Base-by-base conservation (phyloP, 2,888 invertebrate species). In the Ichneumoninae sp. region DNA sequence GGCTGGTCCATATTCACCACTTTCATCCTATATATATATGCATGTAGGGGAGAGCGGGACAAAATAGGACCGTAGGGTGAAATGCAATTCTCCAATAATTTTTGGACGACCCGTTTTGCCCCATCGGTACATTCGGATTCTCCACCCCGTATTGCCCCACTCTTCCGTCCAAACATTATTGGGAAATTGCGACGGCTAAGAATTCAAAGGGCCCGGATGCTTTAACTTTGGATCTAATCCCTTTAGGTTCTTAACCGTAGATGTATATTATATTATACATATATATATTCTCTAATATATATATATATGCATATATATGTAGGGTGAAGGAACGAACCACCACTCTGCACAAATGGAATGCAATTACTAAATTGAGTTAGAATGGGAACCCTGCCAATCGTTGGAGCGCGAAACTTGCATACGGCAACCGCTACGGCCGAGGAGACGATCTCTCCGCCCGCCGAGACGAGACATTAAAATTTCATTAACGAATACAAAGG, bases 361-460 rank as follows among this genome's bases (percentile, higher is more conserved):
- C 86, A 84, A 84, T 84, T 78, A 84, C 86, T 82, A 88, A 87
- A 87, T 86, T 86, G 85, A 87, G 85, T 88, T 87, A 86, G 83
- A 85, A 88, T 87, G 87, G 84, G 86, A 87, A 86, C 87, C 75
- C 82, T 87, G 87, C 84, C 86, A 86, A 83, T 88, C 86, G 82
- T 80, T 83, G 54, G 83, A 86, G 82, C 82, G 69, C 76, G 83
- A 86, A 71, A 86, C 54, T 75, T 57, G 57, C 57, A 40, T 44
- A 44, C 52, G 54, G 66, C 69, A 40, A 84, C 50, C 52, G 74
- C 82, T 57, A 47, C 65, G 65, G 4, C 57, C 26, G 54, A 62
- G 74, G 54, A 81, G 78, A 84, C 84, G 81, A 80, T 57, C 86
- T 82, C 85, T 40, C 26, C 36, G 33, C 69, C 19, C 44, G n/a